These are phyloP conservation scores for Crenuchus spilurus DNA, from an alignment of 2,797 vertebrate genomes.

Conservation along the genomic window DNA sequence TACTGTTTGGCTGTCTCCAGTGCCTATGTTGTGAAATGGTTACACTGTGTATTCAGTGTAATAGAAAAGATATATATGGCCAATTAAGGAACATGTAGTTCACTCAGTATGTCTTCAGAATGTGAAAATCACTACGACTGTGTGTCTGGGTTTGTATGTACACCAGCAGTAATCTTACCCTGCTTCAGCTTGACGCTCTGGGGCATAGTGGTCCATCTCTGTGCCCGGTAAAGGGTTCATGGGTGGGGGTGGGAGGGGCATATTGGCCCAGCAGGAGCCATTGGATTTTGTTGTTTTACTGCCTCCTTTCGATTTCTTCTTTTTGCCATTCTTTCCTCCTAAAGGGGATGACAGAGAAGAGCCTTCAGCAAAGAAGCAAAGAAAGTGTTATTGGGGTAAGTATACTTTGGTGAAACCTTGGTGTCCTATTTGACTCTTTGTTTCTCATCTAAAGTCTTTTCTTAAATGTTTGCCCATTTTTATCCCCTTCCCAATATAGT, in stretches of 20 bases:
- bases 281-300: constrained; percentile 91
- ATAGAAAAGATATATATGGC: constrained; percentile 4
- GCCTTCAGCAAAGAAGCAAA: constrained; percentile 8
- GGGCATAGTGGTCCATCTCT: constrained; percentile 92
- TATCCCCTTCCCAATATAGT: no score
- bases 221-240: constrained; percentile 96
- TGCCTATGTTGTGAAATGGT: constrained; percentile 13
- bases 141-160: neutral
- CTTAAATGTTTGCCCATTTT: no score
- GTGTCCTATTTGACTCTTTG: no score
- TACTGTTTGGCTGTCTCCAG: constrained; percentile 9
- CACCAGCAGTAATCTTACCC: constrained; percentile 66
- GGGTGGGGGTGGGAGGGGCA: constrained; percentile 94
- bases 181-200: constrained; percentile 90
- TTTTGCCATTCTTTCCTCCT: constrained; percentile 98
- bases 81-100: constrained; percentile 26
- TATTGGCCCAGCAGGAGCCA: constrained; percentile 93
- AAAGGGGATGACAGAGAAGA: constrained; percentile 13
- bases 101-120: constrained; percentile 7
- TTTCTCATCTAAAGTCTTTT: no score
- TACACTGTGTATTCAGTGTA: neutral
- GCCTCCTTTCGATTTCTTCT: constrained; percentile 95
- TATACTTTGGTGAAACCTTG: no score
- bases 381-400: no score
- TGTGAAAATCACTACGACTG: neutral